Evolutionary conservation across 1,140 invertebrate species (phyloP).

Genomic region (Hyles vespertilio): DNA sequence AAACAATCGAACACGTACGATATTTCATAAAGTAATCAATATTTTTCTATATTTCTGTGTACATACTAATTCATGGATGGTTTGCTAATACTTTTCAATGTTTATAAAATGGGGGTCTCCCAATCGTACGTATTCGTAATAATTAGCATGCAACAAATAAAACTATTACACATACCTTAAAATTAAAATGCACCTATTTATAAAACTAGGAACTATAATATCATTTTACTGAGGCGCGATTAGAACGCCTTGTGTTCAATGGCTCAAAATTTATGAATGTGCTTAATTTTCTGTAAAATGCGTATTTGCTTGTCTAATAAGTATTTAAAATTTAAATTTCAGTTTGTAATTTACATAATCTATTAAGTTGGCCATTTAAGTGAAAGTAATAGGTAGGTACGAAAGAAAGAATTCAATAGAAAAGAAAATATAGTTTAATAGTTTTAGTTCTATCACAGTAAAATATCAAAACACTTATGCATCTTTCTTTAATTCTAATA

Average conservation of each 20-base stretch:
- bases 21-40: too few relatives aligned
- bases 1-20: not conserved
- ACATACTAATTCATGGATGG: too few relatives aligned
- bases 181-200: constrained; percentile 48
- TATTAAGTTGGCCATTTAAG: too few relatives aligned
- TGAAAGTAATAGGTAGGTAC: constrained; percentile 7
- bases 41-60: too few relatives aligned
- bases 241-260: not conserved
- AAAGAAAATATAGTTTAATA: constrained; percentile 37
- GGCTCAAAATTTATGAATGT: not conserved
- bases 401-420: constrained; percentile 22
- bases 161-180: constrained; percentile 14
- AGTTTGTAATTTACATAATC: too few relatives aligned
- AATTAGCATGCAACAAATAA: too few relatives aligned
- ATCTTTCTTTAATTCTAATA: constrained; percentile 11
- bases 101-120: too few relatives aligned
- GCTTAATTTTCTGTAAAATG: not conserved
- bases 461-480: constrained; percentile 57
- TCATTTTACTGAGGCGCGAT: constrained; percentile 3
- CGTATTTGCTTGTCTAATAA: not conserved
- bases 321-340: too few relatives aligned
- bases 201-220: constrained; percentile 43
- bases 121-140: too few relatives aligned
- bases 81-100: too few relatives aligned
- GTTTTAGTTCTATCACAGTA: constrained; percentile 70